Percentiles rank a stretch among this genome's conserved stretches.
Conservation (phyloP, 1,140 invertebrate species). For the Lordiphosa clarofinis region DNA sequence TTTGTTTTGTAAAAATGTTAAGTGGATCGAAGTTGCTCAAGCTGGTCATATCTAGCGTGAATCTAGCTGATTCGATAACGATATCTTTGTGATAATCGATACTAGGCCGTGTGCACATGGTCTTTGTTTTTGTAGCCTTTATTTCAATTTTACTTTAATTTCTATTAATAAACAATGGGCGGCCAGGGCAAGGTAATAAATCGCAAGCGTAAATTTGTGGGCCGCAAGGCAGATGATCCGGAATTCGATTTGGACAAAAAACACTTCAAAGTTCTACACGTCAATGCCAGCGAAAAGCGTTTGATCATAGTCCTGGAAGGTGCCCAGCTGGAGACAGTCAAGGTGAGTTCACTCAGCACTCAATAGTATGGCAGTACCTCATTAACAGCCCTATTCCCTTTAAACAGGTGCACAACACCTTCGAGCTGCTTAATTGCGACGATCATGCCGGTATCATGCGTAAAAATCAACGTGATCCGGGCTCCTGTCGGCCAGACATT, state of each 20-base stretch:
- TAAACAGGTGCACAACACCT: constrained; percentile 88
- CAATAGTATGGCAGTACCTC: too few relatives aligned
- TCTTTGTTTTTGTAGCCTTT: constrained; percentile 5
- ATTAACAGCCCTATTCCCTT: not conserved
- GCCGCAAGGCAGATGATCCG: constrained; percentile 61
- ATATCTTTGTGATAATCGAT: not conserved
- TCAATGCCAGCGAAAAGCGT: constrained; percentile 87
- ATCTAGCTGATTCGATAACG: too few relatives aligned
- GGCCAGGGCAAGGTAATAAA: constrained; percentile 67
- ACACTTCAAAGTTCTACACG: constrained; percentile 67
- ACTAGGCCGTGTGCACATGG: constrained; percentile 5
- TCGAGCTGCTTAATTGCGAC: constrained; percentile 96
- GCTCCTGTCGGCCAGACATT: constrained; percentile 95
- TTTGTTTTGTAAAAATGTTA: too few relatives aligned
- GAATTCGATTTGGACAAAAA: constrained; percentile 78
- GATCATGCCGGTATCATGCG: constrained; percentile 92
- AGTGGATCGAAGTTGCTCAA: too few relatives aligned
- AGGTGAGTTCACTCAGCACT: constrained; percentile 84
- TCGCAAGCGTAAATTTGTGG: constrained; percentile 62
- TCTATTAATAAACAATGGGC: constrained; percentile 34
- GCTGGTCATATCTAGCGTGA: not conserved
- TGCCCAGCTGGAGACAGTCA: constrained; percentile 96
- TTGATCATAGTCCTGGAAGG: constrained; percentile 96
- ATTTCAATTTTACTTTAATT: not conserved
- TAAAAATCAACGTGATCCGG: constrained; percentile 91